Evolutionary conservation across 2,888 invertebrate species (phyloP).

Genomic region (Plagodis dolabraria): DNA sequence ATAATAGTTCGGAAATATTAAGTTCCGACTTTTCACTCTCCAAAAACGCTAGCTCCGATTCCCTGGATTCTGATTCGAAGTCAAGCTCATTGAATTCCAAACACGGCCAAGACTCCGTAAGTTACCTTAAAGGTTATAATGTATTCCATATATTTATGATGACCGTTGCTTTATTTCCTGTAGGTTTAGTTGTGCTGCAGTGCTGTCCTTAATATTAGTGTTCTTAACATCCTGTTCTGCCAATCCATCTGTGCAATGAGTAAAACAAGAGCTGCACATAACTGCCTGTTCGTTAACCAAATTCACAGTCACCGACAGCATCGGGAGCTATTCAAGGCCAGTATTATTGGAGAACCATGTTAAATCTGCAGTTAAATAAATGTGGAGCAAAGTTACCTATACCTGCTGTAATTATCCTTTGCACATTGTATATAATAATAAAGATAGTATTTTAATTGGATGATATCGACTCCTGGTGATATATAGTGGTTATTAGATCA

Average conservation of each 20-base stretch:
- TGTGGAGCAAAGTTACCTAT: no score
- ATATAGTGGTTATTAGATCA: no score
- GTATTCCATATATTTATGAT: slow-evolving; percentile 34
- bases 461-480: no score
- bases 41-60: slow-evolving; percentile 92
- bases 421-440: no score
- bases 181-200: slow-evolving; percentile 42
- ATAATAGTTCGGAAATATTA: slow-evolving; percentile 87
- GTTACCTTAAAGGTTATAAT: slow-evolving; percentile 71
- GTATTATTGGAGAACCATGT: slow-evolving; percentile 37
- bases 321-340: slow-evolving; percentile 65
- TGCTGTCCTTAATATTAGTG: slow-evolving; percentile 10
- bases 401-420: no score
- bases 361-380: no score
- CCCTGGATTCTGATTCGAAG: slow-evolving; percentile 93
- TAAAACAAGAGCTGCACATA: slow-evolving; percentile 62
- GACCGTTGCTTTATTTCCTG: slow-evolving; percentile 68
- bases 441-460: no score
- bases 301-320: slow-evolving; percentile 67
- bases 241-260: slow-evolving; percentile 49
- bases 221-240: slow-evolving; percentile 2
- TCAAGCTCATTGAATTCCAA: slow-evolving; percentile 94
- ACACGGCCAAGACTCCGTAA: slow-evolving; percentile 92
- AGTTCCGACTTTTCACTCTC: slow-evolving; percentile 87
- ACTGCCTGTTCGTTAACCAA: slow-evolving; percentile 74